Evolutionary conservation across 2,797 vertebrate species (phyloP), one percentile per base, ranked within the genome.

Genomic region (Hylomyscus alleni): DNA sequence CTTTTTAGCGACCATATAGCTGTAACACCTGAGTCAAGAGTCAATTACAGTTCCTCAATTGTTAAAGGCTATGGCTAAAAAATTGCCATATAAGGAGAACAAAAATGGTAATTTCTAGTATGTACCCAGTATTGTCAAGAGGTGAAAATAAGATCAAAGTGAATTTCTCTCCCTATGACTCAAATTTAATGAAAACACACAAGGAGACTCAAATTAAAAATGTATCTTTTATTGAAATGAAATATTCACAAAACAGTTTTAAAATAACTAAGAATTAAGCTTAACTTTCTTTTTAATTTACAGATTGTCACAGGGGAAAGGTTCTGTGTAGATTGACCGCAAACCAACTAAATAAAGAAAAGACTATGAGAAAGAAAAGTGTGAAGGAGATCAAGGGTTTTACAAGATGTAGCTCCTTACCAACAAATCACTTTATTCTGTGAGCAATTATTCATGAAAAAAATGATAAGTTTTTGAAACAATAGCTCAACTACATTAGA

Each of bases 241-340:
- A 95, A 94, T 89, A 88, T 67, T 92, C 40, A 80, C 77, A 44
- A 93, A 96, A 76, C 8, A 52, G 14, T 69, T 22, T 95, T 90
- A 90, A 97, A 84, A 90, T 91, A 96, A 80, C 26, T 47, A 58
- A 87, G 29, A 93, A 95, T 86, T 93, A 80, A 95, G 62, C 7
- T 78, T 40, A 67, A n/a, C n/a, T 14, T 34, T 5, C 86, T 54
- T 34, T 95, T 65, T 22, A 90, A 73, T 94, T 87, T 65, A 95
- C 52, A 92, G 89, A 96, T 92, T 91, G 91, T 92, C 56, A 95
- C 86, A 72, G 37, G 89, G 89, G 54, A 96, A 97, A 86, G 22
- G 8, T 83, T 95, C 24, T 26, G 24, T 76, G 78, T 69, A 56
- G 81, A 87, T 15, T 92, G 78, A 89, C 90, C 67, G 50, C 4